These are phyloP conservation scores for Periphyllus acericola DNA, from an alignment of 2,888 invertebrate species.

Conservation along the genomic window DNA sequence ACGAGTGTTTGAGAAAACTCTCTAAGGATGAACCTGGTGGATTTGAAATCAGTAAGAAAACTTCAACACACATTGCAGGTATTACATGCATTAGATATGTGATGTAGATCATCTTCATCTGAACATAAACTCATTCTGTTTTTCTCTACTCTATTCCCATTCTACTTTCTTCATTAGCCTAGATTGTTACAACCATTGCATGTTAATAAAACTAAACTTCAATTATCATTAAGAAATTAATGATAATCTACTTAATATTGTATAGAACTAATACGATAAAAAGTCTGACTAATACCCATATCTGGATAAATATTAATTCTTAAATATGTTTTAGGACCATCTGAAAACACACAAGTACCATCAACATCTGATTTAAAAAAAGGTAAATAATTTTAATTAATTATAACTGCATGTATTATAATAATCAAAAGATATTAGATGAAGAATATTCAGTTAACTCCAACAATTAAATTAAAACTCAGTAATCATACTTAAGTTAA, in stretches of 20 bases:
- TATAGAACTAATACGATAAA: neutral
- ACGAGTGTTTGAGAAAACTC: conserved; percentile 48
- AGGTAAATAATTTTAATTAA: conserved; percentile 34
- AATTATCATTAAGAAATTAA: neutral
- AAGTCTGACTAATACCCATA: neutral
- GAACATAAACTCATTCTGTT: conserved; percentile 21
- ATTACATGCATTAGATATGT: conserved; percentile 37
- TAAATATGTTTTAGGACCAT: conserved; percentile 41
- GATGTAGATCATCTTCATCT: conserved; percentile 44
- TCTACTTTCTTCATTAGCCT: conserved; percentile 11
- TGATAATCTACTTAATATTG: neutral
- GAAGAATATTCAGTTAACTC: neutral
- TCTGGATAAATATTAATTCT: conserved; percentile 1
- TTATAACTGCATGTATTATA: conserved; percentile 24
- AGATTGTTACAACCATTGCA: conserved; percentile 42
- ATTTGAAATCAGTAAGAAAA: conserved; percentile 50
- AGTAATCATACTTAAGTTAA: neutral
- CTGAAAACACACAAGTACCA: conserved; percentile 25
- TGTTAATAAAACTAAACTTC: conserved; percentile 11
- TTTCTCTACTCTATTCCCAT: conserved; percentile 28
- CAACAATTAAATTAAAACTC: neutral
- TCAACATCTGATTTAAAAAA: conserved; percentile 17
- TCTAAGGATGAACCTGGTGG: conserved; percentile 18
- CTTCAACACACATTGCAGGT: conserved; percentile 48
- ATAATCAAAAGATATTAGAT: neutral